Base-by-base conservation (phyloP, 2,113 vertebrate species). In the Nyctibius bracteatus region DNA sequence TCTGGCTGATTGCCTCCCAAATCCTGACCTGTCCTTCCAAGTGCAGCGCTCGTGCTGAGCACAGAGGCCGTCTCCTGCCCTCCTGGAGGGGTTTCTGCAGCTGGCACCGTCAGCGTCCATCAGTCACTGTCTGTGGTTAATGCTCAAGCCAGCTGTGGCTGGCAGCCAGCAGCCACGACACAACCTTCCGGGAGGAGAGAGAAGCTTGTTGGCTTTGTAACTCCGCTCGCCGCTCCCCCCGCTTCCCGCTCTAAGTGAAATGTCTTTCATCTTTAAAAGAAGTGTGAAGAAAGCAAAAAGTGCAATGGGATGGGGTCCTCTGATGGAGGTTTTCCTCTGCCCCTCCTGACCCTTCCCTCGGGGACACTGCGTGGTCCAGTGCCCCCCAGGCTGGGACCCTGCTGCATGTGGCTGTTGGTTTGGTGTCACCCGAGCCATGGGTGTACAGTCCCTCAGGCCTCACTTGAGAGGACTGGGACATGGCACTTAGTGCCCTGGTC, bases 321-420 rank as follows among this genome's bases (percentile, higher is more conserved):
- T 0, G 9, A 3, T 2, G 4, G 72, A 25, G 33, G 8, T 35
- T 79, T 43, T 59, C 54, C n/a, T 54, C 0, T 0, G 51, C 24
- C 19, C 17, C 2, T 44, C 33, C 55, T 10, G 24, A 14, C 28
- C 43, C 28, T 46, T 62, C 46, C 55, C 27, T 22, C 6, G 5
- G 65, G 66, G 35, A 54, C 28, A 10, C 1, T 0, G 13, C 2
- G 13, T 24, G 6, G 1, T 9, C 33, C 16, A 3, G 44, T 33
- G 77, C 16, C 33, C 19, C n/a, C 37, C 2, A 54, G 57, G 61
- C 81, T 47, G 74, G 49, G 51, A 12, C 6, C 1, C 15, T 9
- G 52, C 62, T 46, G 25, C 4, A 1, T 2, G 51, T 0, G 27
- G 9, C 70, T 49, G 33, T 33, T 57, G 75, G 12, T 57, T 12